Evolutionary conservation across 2,113 vertebrate genomes (phyloP).

Genomic region (Atlantisia rogersi): DNA sequence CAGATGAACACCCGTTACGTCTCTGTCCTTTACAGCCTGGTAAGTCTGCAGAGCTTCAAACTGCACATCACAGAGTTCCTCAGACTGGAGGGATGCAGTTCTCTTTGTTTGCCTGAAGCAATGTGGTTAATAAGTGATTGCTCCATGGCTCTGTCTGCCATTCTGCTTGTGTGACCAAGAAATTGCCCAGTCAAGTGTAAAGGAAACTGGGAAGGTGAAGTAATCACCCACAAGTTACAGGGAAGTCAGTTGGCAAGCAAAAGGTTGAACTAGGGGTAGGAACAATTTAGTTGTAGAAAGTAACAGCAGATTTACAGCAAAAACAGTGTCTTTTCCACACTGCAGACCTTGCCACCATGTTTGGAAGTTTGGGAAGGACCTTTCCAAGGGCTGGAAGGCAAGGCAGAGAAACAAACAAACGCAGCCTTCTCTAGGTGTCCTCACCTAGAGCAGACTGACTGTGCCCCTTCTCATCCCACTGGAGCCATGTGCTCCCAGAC

Average conservation of each 20-base stretch:
- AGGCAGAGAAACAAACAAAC: background rate
- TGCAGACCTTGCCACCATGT: background rate
- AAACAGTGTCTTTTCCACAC: background rate
- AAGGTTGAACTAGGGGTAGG: background rate
- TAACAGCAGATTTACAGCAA: background rate
- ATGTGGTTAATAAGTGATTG: background rate
- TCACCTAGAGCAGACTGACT: background rate
- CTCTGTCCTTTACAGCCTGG: background rate
- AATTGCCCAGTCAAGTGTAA: background rate
- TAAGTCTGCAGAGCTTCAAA: background rate
- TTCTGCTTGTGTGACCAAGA: background rate
- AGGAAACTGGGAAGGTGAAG: background rate
- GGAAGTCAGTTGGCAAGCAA: background rate
- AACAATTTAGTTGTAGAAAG: background rate
- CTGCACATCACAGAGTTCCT: rapidly evolving
- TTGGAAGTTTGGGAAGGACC: background rate
- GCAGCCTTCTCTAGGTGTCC: background rate
- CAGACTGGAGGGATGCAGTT: rapidly evolving
- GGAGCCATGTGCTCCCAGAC: background rate
- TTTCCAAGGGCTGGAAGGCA: background rate
- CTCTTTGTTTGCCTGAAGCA: background rate
- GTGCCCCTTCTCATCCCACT: background rate
- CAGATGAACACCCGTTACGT: rapidly evolving
- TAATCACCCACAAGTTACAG: background rate
- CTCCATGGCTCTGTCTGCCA: background rate